These are phyloP conservation scores for Morpho achilles DNA, from an alignment of 2,888 invertebrate genomes.

Conservation along the genomic window DNA sequence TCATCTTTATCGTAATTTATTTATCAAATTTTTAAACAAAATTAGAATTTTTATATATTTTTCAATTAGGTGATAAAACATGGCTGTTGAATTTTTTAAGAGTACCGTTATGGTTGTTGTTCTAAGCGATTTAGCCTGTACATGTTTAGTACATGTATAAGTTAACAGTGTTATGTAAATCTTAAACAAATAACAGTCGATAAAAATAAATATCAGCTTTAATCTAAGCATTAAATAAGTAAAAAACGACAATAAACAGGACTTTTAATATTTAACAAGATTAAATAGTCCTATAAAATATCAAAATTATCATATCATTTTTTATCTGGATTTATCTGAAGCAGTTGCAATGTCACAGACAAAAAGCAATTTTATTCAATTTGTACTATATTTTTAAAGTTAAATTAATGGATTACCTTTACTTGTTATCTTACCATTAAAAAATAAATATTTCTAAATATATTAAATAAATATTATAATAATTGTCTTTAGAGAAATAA, in stretches of 20 bases:
- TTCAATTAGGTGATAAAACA: conserved; percentile 55
- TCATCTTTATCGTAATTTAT: conserved; percentile 15
- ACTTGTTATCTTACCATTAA: not conserved
- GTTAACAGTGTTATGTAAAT: conserved; percentile 50
- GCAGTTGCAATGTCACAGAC: not conserved
- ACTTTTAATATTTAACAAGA: conserved; percentile 14
- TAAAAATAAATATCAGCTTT: conserved; percentile 49
- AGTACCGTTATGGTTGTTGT: conserved; percentile 62
- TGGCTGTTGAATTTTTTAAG: conserved; percentile 74
- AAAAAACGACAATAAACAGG: conserved; percentile 57
- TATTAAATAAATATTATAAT: conserved; percentile 2
- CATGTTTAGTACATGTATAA: conserved; percentile 35
- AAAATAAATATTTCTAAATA: not conserved
- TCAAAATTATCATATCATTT: conserved; percentile 59
- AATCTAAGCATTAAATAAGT: conserved; percentile 36
- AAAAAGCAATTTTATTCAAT: not conserved
- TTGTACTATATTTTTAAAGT: not conserved
- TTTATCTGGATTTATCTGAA: conserved; percentile 1
- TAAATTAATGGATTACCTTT: not conserved
- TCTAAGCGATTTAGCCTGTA: conserved; percentile 49
- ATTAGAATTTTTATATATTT: conserved; percentile 17
- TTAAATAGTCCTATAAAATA: conserved; percentile 35
- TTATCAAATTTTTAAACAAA: conserved; percentile 16
- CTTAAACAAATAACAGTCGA: conserved; percentile 36
- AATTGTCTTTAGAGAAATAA: not conserved